phyloP scores from a whole-genome alignment of 2,888 invertebrate genomes.

The Eudemis profundana region DNA sequence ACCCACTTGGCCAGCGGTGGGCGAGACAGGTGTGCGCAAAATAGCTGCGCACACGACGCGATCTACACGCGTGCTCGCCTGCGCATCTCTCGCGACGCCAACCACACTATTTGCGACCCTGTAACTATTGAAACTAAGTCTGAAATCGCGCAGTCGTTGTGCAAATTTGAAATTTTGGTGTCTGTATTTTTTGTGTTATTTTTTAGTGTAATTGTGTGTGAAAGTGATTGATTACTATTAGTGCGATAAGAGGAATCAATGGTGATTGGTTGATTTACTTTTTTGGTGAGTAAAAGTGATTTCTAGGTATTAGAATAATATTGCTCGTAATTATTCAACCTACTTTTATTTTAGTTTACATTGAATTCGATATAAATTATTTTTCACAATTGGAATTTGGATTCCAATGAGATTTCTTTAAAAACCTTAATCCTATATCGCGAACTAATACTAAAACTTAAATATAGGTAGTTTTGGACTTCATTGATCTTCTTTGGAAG shows the following conservation, averaged over 20 bases:
- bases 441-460: too few relatives aligned
- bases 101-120: slow-evolving; percentile 56
- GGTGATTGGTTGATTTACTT: slow-evolving; percentile 9
- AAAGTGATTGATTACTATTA: slow-evolving; percentile 23
- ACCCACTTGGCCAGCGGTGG: slow-evolving; percentile 62
- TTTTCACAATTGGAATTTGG: too few relatives aligned
- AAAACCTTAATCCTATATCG: too few relatives aligned
- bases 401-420: too few relatives aligned
- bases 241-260: slow-evolving; percentile 9
- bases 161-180: background rate
- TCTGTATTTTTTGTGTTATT: slow-evolving; percentile 17
- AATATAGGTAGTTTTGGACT: too few relatives aligned
- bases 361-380: too few relatives aligned
- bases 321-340: too few relatives aligned
- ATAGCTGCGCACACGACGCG: slow-evolving; percentile 67
- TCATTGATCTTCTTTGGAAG: too few relatives aligned
- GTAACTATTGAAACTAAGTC: slow-evolving; percentile 27
- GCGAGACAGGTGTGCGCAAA: slow-evolving; percentile 72
- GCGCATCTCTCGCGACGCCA: slow-evolving; percentile 50
- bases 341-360: too few relatives aligned
- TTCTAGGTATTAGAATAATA: background rate
- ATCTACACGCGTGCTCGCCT: slow-evolving; percentile 68
- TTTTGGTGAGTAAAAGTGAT: slow-evolving; percentile 19
- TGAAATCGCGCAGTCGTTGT: slow-evolving; percentile 3
- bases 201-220: slow-evolving; percentile 15